These are phyloP conservation scores for Echinometra lucunter DNA, from an alignment of 53 echinoderm and acorn worm genomes.

Conservation along the genomic window DNA sequence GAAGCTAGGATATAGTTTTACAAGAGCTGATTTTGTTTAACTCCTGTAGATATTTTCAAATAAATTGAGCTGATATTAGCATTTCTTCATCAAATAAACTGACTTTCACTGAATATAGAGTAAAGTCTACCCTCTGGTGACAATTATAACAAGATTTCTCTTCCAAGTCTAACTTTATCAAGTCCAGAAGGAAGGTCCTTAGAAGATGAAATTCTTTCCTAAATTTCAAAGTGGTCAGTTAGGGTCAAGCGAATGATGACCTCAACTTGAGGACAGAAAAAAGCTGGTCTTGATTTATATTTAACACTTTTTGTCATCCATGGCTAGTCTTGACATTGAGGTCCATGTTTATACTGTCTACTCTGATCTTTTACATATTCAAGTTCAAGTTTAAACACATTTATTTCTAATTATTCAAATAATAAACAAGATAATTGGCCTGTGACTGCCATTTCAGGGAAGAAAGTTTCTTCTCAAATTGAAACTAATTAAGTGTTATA, in stretches of 20 bases:
- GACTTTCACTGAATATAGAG: not conserved
- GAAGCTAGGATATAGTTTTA: too few relatives aligned
- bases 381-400: too few relatives aligned
- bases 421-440: too few relatives aligned
- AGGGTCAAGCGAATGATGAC: not conserved
- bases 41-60: not conserved
- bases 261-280: not conserved
- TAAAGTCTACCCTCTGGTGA: not conserved
- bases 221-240: not conserved
- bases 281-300: not conserved
- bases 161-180: not conserved
- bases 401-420: too few relatives aligned
- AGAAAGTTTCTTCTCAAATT: too few relatives aligned
- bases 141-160: not conserved
- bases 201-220: not conserved
- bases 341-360: not conserved
- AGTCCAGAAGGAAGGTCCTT: not conserved
- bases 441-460: too few relatives aligned
- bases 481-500: too few relatives aligned
- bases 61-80: not conserved
- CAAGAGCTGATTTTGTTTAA: too few relatives aligned
- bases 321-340: not conserved
- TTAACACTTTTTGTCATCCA: not conserved
- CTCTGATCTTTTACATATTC: not conserved
- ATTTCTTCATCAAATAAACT: not conserved